phyloP scores from a whole-genome alignment of 2,113 vertebrate species.

The Desmodus rotundus region DNA sequence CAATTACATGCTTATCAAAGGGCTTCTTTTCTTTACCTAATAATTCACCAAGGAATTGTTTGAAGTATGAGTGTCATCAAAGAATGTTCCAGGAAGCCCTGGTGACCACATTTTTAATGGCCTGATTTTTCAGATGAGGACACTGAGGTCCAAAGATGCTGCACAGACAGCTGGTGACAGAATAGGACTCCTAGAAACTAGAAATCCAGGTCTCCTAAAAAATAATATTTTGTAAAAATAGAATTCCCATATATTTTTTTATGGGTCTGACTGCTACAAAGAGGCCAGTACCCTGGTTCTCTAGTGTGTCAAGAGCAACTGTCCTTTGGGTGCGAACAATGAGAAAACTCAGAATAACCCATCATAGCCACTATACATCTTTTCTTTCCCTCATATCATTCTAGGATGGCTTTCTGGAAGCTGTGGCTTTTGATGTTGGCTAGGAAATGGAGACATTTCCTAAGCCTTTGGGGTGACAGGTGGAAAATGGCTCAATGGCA shows the following conservation, averaged over 20 bases:
- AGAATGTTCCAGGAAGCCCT: background rate
- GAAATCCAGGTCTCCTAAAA: background rate
- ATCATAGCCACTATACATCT: background rate
- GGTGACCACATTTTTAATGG: background rate
- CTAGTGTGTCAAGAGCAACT: background rate
- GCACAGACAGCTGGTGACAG: background rate
- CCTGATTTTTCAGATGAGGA: background rate
- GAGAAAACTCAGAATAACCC: background rate
- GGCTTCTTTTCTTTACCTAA: conserved; percentile 14
- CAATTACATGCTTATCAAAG: conserved; percentile 20
- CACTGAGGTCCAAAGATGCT: background rate
- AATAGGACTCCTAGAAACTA: background rate
- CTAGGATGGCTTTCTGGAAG: background rate
- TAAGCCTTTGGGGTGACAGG: background rate
- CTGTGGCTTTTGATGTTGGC: background rate
- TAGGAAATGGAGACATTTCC: background rate
- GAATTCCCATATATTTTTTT: background rate
- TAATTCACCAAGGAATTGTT: conserved; percentile 11
- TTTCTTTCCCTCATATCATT: background rate
- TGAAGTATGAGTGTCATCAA: background rate
- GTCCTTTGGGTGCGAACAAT: background rate
- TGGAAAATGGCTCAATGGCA: background rate
- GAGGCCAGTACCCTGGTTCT: background rate
- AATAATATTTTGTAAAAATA: background rate
- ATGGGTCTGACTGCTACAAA: background rate